These are phyloP conservation scores for Laspeyria flexula DNA, from an alignment of 2,888 invertebrate species.

Conservation along the genomic window DNA sequence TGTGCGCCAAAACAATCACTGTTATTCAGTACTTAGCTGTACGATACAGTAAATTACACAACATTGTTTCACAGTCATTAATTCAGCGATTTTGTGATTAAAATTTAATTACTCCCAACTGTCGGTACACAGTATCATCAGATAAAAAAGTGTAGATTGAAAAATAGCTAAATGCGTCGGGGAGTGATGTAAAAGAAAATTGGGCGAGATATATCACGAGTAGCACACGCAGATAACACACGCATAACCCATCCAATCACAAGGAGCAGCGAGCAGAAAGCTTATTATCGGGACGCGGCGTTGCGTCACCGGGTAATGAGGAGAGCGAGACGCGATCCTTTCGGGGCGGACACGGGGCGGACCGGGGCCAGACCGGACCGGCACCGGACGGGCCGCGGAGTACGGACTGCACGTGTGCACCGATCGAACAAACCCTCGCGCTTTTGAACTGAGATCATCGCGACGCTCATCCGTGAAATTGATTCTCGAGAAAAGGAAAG, in stretches of 20 bases:
- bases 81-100: constrained; percentile 46
- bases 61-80: constrained; percentile 54
- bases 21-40: constrained; percentile 79
- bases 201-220: constrained; percentile 73
- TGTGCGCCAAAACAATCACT: constrained; percentile 82
- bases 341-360: constrained; percentile 34
- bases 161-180: constrained; percentile 60
- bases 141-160: constrained; percentile 53
- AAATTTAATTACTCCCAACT: constrained; percentile 48
- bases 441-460: constrained; percentile 84
- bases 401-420: constrained; percentile 61
- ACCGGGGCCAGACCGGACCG: constrained; percentile 42
- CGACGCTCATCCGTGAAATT: constrained; percentile 86
- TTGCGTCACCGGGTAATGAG: constrained; percentile 73
- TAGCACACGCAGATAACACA: constrained; percentile 78
- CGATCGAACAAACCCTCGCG: constrained; percentile 66
- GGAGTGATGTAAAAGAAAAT: constrained; percentile 74
- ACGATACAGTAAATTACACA: constrained; percentile 57
- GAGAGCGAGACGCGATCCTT: constrained; percentile 47
- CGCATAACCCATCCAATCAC: constrained; percentile 82
- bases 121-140: constrained; percentile 44
- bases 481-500: constrained; percentile 85
- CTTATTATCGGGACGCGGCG: constrained; percentile 78
- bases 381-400: constrained; percentile 20
- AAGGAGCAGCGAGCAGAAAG: constrained; percentile 78